Evolutionary conservation across 2,113 vertebrate species (phyloP), one percentile per base, ranked within the genome.

Genomic region (Platysteira castanea): DNA sequence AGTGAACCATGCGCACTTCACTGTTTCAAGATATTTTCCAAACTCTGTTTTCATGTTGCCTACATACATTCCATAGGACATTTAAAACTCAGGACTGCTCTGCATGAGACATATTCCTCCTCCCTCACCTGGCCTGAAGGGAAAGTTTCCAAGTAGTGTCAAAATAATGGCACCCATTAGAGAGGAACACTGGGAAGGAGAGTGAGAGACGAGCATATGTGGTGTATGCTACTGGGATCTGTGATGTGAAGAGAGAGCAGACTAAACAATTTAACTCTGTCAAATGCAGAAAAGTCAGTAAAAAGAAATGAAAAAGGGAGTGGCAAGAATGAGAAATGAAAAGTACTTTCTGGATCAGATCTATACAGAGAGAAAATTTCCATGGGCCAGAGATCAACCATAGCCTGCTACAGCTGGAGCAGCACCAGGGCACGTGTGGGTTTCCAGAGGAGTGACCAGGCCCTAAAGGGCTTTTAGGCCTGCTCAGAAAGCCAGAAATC

Each of bases 141-240:
- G 17, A 52, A 87, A 56, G 39, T 77, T 84, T 74, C 24, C 10
- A 56, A 53, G 63, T 4, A 35, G 49, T 9, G 31, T 16, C 24
- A 68, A 23, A 90, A 41, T 22, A 35, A 42, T 1, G 2, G 44
- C 49, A 47, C 33, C 64, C 65, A 49, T 75, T 21, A 53, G 41
- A 37, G 59, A 89, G 30, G 60, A 37, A 28, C 44, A 28, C 13
- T 26, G 65, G 35, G 39, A 67, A 77, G 42, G 42, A 30, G 23
- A 67, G 23, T 0, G 11, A 52, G 52, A 65, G 24, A 39, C 1
- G 2, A 49, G 49, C 7, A 16, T 6, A 23, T 0, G 0, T 10
- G 39, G 16, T 47, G 11, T 10, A 5, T 19, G 16, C n/a, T 44
- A 2, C 21, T 54, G 47, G 42, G 35, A 74, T 37, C 13, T 67